phyloP scores from a whole-genome alignment of 2,888 invertebrate genomes.

The Venustoraphidia nigricollis region DNA sequence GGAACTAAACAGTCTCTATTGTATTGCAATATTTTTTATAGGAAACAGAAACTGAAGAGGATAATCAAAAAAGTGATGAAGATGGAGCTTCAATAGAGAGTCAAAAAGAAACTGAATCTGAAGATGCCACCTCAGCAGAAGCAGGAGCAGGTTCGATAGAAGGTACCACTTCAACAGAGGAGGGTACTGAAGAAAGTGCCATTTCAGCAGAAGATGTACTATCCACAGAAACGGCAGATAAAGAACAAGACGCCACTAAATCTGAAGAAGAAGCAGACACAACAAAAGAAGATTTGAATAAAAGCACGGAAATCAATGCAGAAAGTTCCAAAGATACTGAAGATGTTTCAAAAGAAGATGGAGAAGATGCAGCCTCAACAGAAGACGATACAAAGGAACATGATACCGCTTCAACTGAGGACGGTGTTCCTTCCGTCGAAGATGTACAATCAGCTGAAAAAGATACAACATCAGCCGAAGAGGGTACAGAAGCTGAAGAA shows the following conservation, averaged over 20 bases:
- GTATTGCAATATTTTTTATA: background rate
- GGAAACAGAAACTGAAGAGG: conserved; percentile 3
- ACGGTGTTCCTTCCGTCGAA: conserved; percentile 1
- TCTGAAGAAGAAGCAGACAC: conserved; percentile 5
- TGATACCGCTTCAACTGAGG: background rate
- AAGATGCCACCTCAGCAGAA: conserved; percentile 11
- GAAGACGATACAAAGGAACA: conserved; percentile 9
- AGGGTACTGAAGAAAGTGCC: background rate
- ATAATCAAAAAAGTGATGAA: conserved; percentile 10
- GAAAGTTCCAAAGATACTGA: conserved; percentile 10
- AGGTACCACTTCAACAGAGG: background rate
- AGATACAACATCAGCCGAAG: conserved; percentile 11
- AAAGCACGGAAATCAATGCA: conserved; percentile 7
- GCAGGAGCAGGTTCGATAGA: background rate
- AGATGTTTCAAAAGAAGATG: conserved; percentile 12
- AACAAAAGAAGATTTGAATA: conserved; percentile 5
- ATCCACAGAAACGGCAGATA: background rate
- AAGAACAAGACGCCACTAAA: background rate
- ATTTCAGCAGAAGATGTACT: background rate
- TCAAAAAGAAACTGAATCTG: conserved; percentile 16
- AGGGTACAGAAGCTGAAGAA: conserved; percentile 10
- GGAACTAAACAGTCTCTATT: background rate
- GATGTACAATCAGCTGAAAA: conserved; percentile 6
- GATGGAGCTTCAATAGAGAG: conserved; percentile 14
- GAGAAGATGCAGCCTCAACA: conserved; percentile 11